Evolutionary conservation across 2,113 vertebrate species (phyloP).

Genomic region (Malurus elegans): DNA sequence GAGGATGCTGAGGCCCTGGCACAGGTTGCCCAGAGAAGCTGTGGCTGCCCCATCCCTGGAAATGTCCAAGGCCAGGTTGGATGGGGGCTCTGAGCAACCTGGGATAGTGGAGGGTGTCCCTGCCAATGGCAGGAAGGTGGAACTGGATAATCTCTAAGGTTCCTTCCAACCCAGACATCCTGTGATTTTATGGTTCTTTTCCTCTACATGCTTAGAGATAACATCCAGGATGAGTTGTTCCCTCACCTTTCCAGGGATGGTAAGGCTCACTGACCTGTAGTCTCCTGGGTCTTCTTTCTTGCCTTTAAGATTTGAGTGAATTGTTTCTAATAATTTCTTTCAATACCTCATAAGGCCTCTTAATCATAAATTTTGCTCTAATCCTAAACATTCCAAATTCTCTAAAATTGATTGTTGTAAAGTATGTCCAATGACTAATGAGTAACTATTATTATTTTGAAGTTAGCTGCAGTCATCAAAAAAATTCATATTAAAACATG

Average conservation of each 20-base stretch:
- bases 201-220: not conserved
- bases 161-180: not conserved
- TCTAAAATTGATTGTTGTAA: not conserved
- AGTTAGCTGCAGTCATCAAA: not conserved
- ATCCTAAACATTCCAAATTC: not conserved
- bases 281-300: not conserved
- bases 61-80: fast-evolving
- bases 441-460: not conserved
- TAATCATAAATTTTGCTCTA: not conserved
- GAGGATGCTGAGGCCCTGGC: not conserved
- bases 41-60: fast-evolving
- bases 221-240: not conserved
- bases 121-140: not conserved
- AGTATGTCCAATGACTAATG: not conserved
- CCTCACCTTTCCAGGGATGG: not conserved
- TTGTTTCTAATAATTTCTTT: not conserved
- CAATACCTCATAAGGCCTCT: not conserved
- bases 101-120: not conserved
- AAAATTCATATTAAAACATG: not conserved
- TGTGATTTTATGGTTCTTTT: not conserved
- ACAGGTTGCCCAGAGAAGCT: not conserved
- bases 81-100: fast-evolving
- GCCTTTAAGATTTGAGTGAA: not conserved
- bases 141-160: not conserved
- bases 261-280: not conserved